Percentiles rank a stretch among this genome's conserved stretches.
These are phyloP conservation scores for Salarias fasciatus DNA, from an alignment of 2,797 vertebrate species.

Conservation along the genomic window DNA sequence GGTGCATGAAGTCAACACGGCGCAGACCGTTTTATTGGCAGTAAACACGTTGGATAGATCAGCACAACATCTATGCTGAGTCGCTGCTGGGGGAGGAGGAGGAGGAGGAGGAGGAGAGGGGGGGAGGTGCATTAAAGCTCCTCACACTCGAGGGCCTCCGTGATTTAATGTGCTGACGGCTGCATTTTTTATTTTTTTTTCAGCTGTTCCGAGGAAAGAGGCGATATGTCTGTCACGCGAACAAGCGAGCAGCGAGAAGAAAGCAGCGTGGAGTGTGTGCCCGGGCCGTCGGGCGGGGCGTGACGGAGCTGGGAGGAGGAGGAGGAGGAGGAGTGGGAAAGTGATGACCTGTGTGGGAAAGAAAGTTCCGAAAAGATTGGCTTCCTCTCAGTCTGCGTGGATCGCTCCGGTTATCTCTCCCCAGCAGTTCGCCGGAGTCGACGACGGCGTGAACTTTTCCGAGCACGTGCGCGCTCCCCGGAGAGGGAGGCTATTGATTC, in stretches of 20 bases:
- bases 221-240: slow-evolving; percentile 24
- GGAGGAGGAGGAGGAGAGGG: background rate
- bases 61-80: slow-evolving; percentile 15
- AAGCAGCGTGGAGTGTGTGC: background rate
- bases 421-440: slow-evolving; percentile 1
- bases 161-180: slow-evolving; percentile 53
- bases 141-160: slow-evolving; percentile 15
- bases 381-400: no score
- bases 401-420: slow-evolving; percentile 11
- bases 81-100: slow-evolving; percentile 9
- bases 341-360: slow-evolving; percentile 13
- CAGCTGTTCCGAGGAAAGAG: slow-evolving; percentile 1
- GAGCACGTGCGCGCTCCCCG: background rate
- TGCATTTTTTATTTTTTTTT: slow-evolving; percentile 25
- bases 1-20: slow-evolving; percentile 9
- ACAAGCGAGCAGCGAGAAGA: slow-evolving; percentile 12
- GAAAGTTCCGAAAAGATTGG: background rate
- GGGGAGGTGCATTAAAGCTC: slow-evolving; percentile 30
- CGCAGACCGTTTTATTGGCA: slow-evolving; percentile 20
- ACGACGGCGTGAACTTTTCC: slow-evolving; percentile 7
- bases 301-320: background rate
- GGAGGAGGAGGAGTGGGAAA: slow-evolving; percentile 15
- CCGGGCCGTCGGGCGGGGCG: slow-evolving; percentile 10
- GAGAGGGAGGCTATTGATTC: slow-evolving; percentile 31
- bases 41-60: slow-evolving; percentile 20